Evolutionary conservation across 37 sponge, comb jelly and placozoan species (phyloP), one percentile per base, ranked within the genome.

Genomic region (Theonella swinhoei): DNA sequence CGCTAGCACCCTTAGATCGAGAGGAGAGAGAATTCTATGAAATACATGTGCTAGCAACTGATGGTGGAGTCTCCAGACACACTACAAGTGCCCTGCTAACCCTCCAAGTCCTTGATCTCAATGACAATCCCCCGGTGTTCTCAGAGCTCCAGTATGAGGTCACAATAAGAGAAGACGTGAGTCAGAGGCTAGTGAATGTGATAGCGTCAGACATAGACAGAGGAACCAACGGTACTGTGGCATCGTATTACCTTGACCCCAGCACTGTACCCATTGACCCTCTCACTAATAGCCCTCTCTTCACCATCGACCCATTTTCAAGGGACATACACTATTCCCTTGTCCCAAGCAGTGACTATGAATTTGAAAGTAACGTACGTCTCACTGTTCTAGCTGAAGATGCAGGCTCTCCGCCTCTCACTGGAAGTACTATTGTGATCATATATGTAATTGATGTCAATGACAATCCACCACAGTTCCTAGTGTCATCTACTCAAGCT

Each of bases 41-140:
- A 8, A 22, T 91, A 3, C 82, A 64, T 22, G 64, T 87, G 7
- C 0, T 9, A 5, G 87, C 61, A 17, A 67, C 41, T 33, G 91
- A 91, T 73, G 11, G 58, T 24, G 90, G 87, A 0, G 36, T 59
- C 5, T 59, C 40, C 1, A 66, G 83, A 37, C 29, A 61, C 29
- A 32, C 20, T 3, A 41, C 68, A 37, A 37, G 41, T 19, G 80
- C 64, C 17, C 8, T 14, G 8, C 43, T 89, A 4, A 65, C 54
- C 2, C 43, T 93, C 25, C 73, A 59, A 9, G 73, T 93, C 3
- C 31, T 26, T 39, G 90, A 93, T 65, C 40, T 72, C n/a, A 93
- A 93, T 65, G 87, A 93, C 68, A 86, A 86, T 77, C 26, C 30
- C 35, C 94, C 94, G 22, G 54, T 47, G 14, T 47, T 47, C 14